phyloP scores from a whole-genome alignment of 2,113 vertebrate genomes.

The Okapia johnstoni region DNA sequence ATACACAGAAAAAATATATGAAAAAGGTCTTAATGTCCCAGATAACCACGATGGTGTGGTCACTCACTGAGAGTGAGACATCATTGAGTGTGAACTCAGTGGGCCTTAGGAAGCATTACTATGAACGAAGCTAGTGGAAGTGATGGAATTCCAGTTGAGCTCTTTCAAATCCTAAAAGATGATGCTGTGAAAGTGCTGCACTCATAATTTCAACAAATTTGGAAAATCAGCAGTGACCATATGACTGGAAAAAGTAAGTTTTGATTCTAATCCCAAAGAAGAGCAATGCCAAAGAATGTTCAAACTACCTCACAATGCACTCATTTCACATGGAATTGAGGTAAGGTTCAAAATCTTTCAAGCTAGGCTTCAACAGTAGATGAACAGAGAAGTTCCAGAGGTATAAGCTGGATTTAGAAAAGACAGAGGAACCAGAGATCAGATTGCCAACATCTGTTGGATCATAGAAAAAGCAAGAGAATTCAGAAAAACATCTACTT shows the following conservation, averaged over 20 bases:
- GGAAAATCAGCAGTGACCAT: background rate
- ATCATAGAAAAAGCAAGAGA: background rate
- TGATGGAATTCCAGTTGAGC: background rate
- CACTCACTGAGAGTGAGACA: background rate
- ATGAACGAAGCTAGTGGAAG: background rate
- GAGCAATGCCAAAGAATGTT: background rate
- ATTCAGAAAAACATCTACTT: background rate
- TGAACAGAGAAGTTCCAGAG: background rate
- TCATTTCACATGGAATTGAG: background rate
- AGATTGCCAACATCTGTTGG: rapidly evolving
- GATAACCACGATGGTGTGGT: background rate
- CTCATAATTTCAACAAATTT: background rate
- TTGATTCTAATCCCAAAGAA: background rate
- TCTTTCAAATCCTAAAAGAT: background rate
- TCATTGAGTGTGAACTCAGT: background rate
- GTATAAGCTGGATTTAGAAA: background rate
- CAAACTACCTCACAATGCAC: background rate
- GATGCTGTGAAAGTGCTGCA: background rate
- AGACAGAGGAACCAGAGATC: background rate
- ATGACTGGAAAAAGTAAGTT: background rate
- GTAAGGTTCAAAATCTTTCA: background rate
- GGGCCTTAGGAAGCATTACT: background rate
- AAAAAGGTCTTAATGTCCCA: rapidly evolving
- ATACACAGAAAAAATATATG: background rate
- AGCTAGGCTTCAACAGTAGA: background rate